Evolutionary conservation across 2,888 invertebrate genomes (phyloP).

Genomic region (Sabatieria punctata): DNA sequence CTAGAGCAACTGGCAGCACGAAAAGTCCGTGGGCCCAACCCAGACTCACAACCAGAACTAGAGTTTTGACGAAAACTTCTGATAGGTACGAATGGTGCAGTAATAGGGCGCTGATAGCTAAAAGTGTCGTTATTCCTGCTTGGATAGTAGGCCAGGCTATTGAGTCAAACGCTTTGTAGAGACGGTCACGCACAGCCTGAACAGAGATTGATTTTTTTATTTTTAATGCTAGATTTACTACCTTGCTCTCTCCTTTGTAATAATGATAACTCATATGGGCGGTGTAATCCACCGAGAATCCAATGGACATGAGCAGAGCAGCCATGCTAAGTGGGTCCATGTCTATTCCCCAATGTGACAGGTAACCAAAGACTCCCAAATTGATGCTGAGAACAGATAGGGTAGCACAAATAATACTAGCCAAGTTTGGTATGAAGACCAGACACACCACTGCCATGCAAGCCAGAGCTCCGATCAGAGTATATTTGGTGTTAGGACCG

Average conservation of each 20-base stretch:
- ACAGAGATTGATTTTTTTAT: too few species aligned
- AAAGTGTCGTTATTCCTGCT: slow-evolving; percentile 20
- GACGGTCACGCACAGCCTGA: slow-evolving; percentile 10
- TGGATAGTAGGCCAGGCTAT: slow-evolving; percentile 28
- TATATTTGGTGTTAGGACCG: background rate
- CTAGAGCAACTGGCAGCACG: background rate
- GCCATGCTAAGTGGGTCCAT: too few species aligned
- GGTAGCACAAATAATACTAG: background rate
- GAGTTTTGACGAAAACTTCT: background rate
- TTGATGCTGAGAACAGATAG: too few species aligned
- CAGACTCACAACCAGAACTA: background rate
- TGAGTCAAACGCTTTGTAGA: slow-evolving; percentile 20
- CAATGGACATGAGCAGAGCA: too few species aligned
- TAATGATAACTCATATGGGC: too few species aligned
- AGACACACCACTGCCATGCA: background rate
- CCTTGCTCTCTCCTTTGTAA: too few species aligned
- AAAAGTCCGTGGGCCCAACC: background rate
- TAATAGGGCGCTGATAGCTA: slow-evolving; percentile 9
- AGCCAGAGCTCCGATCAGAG: background rate
- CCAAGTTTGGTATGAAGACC: background rate
- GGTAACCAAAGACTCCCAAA: too few species aligned
- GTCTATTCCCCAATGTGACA: too few species aligned
- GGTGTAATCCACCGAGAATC: too few species aligned
- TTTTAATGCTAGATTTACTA: too few species aligned
- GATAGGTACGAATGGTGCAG: background rate